Evolutionary conservation across 1,140 invertebrate species (phyloP), one percentile per base, ranked within the genome.

Genomic region (Hetaerina americana): DNA sequence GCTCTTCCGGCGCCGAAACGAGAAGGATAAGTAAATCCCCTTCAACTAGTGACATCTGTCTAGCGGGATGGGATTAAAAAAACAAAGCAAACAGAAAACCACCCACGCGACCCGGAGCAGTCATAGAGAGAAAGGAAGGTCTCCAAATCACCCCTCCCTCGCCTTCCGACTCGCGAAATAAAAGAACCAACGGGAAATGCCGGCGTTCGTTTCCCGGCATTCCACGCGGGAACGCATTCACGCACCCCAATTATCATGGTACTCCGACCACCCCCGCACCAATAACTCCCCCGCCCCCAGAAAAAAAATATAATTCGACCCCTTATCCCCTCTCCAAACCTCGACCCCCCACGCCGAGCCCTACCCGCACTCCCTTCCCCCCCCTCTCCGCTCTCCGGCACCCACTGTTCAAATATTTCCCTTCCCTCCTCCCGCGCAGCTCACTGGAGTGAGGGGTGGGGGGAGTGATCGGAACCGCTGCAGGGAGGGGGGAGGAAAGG

Each of bases 361-460:
- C 26, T 27, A 28, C 40, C 28, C 67, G 22, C 49, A 67, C 66
- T 22, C 66, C n/a, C 66, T 67, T 67, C 25, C 5, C 25, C 66
- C 26, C 27, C 24, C 24, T n/a, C 66, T 22, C 27, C 66, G 3
- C 66, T 26, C 26, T 40, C 26, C 49, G 29, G 18, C 27, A 26
- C 69, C 57, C 71, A 27, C 66, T 68, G 66, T 72, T 66, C 66
- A 31, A 72, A 31, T 68, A 66, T 72, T 31, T 72, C 71, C 71
- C 69, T 29, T 18, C 68, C 68, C 18, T 26, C 68, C 22, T 27
- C 69, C 22, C 18, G 22, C 22, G 28, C n/a, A 22, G 69, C 27
- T 8, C 31, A 3, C 18, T 26, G 5, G 68, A 25, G 68, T 24
- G 5, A 24, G 66, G 66, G 66, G 66, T 25, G 66, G 66, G 66